Base-by-base conservation (phyloP, 2,113 vertebrate genomes). In the Actenoides hombroni region DNA sequence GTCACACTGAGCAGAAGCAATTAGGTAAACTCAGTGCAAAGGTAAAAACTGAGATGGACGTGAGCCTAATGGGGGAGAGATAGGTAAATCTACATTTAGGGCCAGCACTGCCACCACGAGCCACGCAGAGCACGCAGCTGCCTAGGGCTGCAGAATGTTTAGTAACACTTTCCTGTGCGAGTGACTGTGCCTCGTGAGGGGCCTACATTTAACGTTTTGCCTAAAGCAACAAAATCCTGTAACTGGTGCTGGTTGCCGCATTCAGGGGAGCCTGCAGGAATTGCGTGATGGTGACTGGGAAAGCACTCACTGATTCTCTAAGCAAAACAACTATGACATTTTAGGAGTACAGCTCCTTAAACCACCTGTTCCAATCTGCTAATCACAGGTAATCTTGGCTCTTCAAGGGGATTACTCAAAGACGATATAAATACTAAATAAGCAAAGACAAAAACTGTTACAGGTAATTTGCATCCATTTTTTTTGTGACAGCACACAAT, bases 81-180 rank as follows among this genome's bases (percentile, higher is more conserved):
- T 1, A 67, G 88, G 83, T 56, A 82, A 76, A 60, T 49, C 57
- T 76, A 29, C 83, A 49, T 24, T 57, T 70, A 19, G 57, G 64
- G 83, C 73, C 88, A 82, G 90, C 64, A 5, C 39, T 71, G 86
- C 82, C 76, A 88, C 68, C 79, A 9, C 13, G 90, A 67, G 85
- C 84, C 86, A 75, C 16, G 4, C 42, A 17, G 48, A 81, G 80
- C 69, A 28, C 1, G 69, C 88, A 90, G 95, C 95, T 83, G 90
- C 86, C 88, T 53, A 81, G 86, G 80, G 95, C 96, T 97, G 95
- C 95, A 83, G 46, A 95, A 80, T 91, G 91, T 96, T 94, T 40
- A 85, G 40, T 35, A 92, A 94, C 96, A 92, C 96, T 88, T 96
- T 29, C 83, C 21, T 61, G 81, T 21, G 86, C 80, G 57, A 8